Evolutionary conservation across 2,888 invertebrate species (phyloP).

Genomic region (Galerucella pusilla): DNA sequence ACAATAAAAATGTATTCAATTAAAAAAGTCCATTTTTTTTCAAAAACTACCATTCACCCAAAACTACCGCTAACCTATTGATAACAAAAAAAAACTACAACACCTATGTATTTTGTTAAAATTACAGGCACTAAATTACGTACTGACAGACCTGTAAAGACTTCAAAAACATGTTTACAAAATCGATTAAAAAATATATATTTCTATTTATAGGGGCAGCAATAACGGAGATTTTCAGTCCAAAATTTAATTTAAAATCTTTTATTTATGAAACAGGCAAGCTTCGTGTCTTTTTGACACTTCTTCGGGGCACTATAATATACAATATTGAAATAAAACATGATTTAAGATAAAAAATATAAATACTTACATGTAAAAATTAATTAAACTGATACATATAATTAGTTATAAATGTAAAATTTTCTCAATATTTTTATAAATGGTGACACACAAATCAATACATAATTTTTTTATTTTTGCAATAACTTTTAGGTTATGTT

Average conservation of each 20-base stretch:
- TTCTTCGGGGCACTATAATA: no score
- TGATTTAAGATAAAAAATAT: no score
- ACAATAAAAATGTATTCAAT: background rate
- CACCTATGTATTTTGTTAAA: slow-evolving; percentile 14
- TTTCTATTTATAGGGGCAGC: background rate
- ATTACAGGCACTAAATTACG: slow-evolving; percentile 37
- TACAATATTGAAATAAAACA: no score
- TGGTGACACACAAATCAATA: no score
- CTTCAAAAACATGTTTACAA: slow-evolving; percentile 22
- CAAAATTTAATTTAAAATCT: no score
- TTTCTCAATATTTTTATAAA: no score
- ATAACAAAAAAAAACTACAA: slow-evolving; percentile 19
- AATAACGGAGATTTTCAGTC: no score
- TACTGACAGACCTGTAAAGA: slow-evolving; percentile 53
- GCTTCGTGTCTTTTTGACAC: no score
- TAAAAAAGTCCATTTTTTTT: slow-evolving; percentile 5
- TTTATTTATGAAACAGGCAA: no score
- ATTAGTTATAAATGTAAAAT: no score
- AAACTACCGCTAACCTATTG: slow-evolving; percentile 22
- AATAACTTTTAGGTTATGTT: no score
- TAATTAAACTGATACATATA: slow-evolving; percentile 1
- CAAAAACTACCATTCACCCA: slow-evolving; percentile 22
- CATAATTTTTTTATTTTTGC: no score
- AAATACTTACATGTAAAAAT: background rate
- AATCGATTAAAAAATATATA: slow-evolving; percentile 6